phyloP scores from a whole-genome alignment of 1,140 invertebrate species.

The Musca vetustissima region DNA sequence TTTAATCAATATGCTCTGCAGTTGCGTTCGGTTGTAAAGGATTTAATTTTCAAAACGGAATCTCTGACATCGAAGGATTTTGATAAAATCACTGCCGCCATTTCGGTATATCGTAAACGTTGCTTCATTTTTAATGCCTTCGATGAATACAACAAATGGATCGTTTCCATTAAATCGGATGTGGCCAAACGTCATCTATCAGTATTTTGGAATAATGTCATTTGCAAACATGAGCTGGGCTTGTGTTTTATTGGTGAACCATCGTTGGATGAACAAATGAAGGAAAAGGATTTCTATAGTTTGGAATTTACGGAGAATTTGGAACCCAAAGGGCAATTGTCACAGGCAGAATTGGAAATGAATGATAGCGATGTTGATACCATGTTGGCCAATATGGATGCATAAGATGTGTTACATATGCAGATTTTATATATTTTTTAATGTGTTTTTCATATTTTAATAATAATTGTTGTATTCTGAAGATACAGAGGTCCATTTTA shows the following conservation, averaged over 20 bases:
- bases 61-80: constrained; percentile 20
- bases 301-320: constrained; percentile 10
- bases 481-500: too few species aligned
- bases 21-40: constrained; percentile 41
- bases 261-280: constrained; percentile 39
- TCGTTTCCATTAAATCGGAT: constrained; percentile 34
- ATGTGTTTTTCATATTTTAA: too few species aligned
- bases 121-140: constrained; percentile 40
- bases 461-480: too few species aligned
- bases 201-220: constrained; percentile 39
- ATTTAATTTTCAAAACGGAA: constrained; percentile 34
- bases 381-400: constrained; percentile 9
- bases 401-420: background rate
- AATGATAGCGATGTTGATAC: constrained; percentile 8
- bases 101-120: constrained; percentile 37
- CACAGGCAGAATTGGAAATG: constrained; percentile 8
- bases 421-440: too few species aligned
- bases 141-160: constrained; percentile 44
- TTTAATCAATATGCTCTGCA: constrained; percentile 38
- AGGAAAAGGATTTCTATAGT: constrained; percentile 34
- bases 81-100: constrained; percentile 31
- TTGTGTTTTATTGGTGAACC: constrained; percentile 40
- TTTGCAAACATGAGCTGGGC: constrained; percentile 40
- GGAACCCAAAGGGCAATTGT: too few species aligned
- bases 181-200: constrained; percentile 25